A percentile compares a stretch with the other conserved stretches of the same genome.
Evolutionary conservation across 2,113 vertebrate species (phyloP).

Genomic region (Copsychus sechellarum): DNA sequence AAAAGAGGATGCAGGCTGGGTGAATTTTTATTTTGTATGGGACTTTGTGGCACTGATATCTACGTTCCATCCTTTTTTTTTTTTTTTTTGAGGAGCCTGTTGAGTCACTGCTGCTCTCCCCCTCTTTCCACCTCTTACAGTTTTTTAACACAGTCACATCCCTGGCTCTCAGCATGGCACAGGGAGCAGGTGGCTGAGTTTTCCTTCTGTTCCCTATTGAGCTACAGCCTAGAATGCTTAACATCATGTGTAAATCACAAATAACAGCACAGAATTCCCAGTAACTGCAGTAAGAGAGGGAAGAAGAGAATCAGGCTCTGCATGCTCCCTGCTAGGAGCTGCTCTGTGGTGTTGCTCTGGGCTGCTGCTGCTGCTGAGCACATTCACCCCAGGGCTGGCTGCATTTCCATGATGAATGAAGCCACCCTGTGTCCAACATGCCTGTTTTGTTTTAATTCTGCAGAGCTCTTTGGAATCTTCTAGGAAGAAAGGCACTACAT

Average conservation of each 20-base stretch:
- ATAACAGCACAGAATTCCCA: background rate
- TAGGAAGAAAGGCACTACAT: conserved; percentile 15
- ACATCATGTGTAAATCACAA: background rate
- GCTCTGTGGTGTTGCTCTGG: background rate
- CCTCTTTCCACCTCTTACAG: background rate
- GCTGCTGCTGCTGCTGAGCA: background rate
- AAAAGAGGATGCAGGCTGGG: background rate
- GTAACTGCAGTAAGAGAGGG: background rate
- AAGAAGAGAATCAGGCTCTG: background rate
- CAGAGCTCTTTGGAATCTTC: conserved; percentile 19
- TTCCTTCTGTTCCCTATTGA: background rate
- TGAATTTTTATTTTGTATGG: background rate
- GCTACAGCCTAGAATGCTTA: background rate
- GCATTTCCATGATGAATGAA: conserved; percentile 12
- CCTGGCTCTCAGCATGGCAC: background rate
- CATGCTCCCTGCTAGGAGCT: background rate
- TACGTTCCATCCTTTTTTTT: background rate
- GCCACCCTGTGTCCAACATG: conserved; percentile 10
- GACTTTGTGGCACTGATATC: background rate
- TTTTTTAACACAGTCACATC: background rate
- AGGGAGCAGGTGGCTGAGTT: background rate
- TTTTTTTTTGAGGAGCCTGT: background rate
- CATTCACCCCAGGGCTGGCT: background rate
- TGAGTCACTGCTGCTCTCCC: background rate
- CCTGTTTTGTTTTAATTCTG: conserved; percentile 56